phyloP scores from a whole-genome alignment of 2,797 vertebrate species.

The Semotilus atromaculatus region DNA sequence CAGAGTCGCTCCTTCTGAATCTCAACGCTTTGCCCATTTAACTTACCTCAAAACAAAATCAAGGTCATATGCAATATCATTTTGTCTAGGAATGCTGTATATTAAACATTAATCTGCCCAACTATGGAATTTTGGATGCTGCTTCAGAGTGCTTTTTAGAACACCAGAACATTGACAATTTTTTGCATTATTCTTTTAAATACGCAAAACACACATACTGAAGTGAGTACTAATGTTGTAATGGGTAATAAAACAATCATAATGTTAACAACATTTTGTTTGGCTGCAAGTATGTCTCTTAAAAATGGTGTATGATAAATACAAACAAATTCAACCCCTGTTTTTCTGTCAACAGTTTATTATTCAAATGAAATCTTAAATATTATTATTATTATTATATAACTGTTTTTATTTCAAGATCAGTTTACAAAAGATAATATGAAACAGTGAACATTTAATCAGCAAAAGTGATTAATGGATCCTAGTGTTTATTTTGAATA shows the following conservation, averaged over 20 bases:
- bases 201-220: neutral
- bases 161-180: neutral
- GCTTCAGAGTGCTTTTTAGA: neutral
- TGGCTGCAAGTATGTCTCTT: neutral
- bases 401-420: neutral
- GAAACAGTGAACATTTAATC: neutral
- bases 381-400: neutral
- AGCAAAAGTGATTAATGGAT: slow-evolving; percentile 14
- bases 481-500: neutral
- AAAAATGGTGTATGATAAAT: neutral
- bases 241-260: neutral
- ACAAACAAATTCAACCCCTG: neutral
- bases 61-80: slow-evolving; percentile 31
- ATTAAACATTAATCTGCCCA: neutral
- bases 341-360: neutral
- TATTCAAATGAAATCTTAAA: neutral
- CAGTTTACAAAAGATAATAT: neutral
- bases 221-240: neutral
- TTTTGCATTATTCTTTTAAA: neutral
- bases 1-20: slow-evolving; percentile 50
- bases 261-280: neutral
- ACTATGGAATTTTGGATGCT: neutral
- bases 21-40: slow-evolving; percentile 44
- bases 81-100: slow-evolving; percentile 9
- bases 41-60: slow-evolving; percentile 39